These are phyloP conservation scores for Dendronephthya gigantea DNA, from an alignment of 64 coral and sea anemone genomes.

Conservation along the genomic window DNA sequence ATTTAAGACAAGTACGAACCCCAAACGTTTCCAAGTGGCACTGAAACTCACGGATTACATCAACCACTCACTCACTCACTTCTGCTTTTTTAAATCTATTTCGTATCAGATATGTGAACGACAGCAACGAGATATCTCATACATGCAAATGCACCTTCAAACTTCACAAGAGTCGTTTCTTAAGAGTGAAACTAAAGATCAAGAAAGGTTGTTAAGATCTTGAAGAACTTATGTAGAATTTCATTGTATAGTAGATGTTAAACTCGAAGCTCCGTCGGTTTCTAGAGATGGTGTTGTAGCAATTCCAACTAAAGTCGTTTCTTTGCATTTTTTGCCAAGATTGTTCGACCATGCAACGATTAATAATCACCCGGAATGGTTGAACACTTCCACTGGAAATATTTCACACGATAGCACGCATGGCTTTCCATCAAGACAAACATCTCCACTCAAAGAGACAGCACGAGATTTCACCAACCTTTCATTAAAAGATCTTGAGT, in stretches of 20 bases:
- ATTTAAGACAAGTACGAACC: conserved; percentile 67
- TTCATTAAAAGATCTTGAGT: background rate
- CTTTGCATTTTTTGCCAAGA: background rate
- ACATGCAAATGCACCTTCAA: conserved; percentile 92
- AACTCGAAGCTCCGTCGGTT: too few relatives aligned
- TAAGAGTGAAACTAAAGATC: conserved; percentile 22
- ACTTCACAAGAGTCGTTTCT: conserved; percentile 73
- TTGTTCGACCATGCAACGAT: background rate
- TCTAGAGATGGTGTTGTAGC: too few relatives aligned
- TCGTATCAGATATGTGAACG: conserved; percentile 74
- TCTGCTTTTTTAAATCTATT: background rate
- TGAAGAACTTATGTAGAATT: too few relatives aligned
- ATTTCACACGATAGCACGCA: background rate
- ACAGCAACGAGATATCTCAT: conserved; percentile 86
- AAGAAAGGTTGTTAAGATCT: background rate
- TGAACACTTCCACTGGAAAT: background rate
- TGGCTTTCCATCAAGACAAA: background rate
- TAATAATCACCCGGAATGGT: background rate
- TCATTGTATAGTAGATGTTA: background rate
- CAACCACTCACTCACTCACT: too few relatives aligned
- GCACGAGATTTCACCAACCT: background rate
- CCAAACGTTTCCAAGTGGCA: too few relatives aligned
- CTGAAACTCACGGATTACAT: too few relatives aligned
- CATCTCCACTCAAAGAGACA: background rate
- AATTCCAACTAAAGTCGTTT: too few relatives aligned